phyloP scores from a whole-genome alignment of 2,797 vertebrate species.

The Enoplosus armatus region DNA sequence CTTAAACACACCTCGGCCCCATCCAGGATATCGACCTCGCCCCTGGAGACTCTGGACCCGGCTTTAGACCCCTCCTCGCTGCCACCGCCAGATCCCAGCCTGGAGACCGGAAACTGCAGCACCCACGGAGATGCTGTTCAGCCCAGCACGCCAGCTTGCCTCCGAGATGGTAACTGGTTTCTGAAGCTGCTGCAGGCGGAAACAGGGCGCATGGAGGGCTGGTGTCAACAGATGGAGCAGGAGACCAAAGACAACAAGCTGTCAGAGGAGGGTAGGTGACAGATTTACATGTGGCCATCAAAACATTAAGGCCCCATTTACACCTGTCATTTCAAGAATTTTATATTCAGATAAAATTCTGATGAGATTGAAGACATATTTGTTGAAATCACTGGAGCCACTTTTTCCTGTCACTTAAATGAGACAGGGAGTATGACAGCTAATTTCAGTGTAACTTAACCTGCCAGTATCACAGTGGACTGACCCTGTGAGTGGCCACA shows the following conservation, averaged over 20 bases:
- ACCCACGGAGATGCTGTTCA: conserved; percentile 84
- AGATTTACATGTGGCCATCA: background rate
- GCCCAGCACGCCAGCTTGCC: conserved; percentile 82
- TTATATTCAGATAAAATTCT: background rate
- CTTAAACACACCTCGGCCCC: conserved; percentile 84
- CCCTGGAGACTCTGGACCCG: conserved; percentile 91
- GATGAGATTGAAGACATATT: background rate
- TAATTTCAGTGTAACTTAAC: background rate
- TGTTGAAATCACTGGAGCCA: background rate
- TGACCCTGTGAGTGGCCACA: background rate
- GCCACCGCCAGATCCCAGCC: conserved; percentile 96
- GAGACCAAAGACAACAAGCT: conserved; percentile 98
- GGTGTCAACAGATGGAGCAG: conserved; percentile 99
- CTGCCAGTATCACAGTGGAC: too few relatives aligned
- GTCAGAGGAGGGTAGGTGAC: conserved; percentile 95
- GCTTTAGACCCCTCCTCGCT: conserved; percentile 96
- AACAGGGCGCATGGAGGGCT: conserved; percentile 96
- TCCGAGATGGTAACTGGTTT: conserved; percentile 97
- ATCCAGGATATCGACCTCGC: conserved; percentile 88
- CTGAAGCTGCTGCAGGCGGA: conserved; percentile 98
- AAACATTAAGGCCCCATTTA: background rate
- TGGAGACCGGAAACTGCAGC: conserved; percentile 90
- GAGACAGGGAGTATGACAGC: background rate
- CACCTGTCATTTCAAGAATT: background rate
- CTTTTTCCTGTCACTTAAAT: background rate